Percentiles rank a stretch among this genome's conserved stretches.
These are phyloP conservation scores for Danio tinwini DNA, from an alignment of 2,797 vertebrate species.

Conservation along the genomic window DNA sequence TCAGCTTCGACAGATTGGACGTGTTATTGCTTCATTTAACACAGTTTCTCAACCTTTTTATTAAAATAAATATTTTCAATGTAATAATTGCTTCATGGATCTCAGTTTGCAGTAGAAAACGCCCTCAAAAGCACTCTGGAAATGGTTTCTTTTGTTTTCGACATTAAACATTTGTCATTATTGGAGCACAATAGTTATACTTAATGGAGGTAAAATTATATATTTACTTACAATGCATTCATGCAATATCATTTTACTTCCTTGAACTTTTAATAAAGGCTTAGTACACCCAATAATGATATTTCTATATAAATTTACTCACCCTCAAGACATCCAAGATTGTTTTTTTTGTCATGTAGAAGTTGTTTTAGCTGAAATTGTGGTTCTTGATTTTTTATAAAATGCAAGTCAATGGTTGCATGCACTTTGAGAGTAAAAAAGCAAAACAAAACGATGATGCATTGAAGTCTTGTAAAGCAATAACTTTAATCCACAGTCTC, in stretches of 20 bases:
- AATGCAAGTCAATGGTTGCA: no score
- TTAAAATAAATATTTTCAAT: slow-evolving; percentile 13
- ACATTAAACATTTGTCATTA: neutral
- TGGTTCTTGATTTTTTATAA: no score
- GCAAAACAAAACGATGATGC: no score
- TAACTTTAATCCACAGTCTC: no score
- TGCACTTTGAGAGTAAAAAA: no score
- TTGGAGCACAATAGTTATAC: neutral
- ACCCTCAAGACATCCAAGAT: no score
- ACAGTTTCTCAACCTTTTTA: slow-evolving; percentile 23
- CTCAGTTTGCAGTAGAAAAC: slow-evolving; percentile 11
- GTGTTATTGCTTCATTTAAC: slow-evolving; percentile 35
- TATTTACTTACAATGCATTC: slow-evolving; percentile 7
- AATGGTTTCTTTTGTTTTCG: neutral
- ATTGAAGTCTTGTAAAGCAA: no score
- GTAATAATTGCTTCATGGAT: slow-evolving; percentile 12
- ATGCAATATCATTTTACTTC: neutral
- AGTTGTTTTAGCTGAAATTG: no score
- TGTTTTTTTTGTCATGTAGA: no score
- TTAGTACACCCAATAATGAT: no score
- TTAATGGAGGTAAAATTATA: neutral
- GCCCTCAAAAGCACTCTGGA: slow-evolving; percentile 8
- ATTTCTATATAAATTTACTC: no score
- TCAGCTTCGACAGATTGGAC: neutral
- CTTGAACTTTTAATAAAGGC: neutral